Conservation (phyloP, 2,113 vertebrate species). For the Addax nasomaculatus region DNA sequence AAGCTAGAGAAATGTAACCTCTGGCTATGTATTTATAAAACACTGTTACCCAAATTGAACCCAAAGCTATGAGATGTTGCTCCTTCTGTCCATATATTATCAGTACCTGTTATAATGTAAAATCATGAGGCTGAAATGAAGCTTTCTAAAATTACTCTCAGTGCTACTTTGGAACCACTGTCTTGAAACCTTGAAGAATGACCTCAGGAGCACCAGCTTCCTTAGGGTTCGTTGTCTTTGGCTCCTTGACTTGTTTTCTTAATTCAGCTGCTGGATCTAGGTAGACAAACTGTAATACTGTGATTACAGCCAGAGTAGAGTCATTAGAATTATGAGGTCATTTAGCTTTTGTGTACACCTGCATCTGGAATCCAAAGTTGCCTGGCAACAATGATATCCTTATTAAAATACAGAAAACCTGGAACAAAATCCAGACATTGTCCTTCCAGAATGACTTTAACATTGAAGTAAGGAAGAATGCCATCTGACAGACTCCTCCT, state of each 20-base stretch:
- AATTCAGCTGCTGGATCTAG: background rate
- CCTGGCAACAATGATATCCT: conserved; percentile 5
- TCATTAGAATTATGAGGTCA: background rate
- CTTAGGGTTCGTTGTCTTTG: conserved; percentile 9
- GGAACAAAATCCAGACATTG: background rate
- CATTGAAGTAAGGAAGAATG: background rate
- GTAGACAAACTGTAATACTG: background rate
- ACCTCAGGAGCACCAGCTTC: background rate
- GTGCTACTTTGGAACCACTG: background rate
- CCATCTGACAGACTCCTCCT: background rate
- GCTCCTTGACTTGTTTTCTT: background rate
- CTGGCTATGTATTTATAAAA: conserved; percentile 37
- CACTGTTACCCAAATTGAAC: conserved; percentile 25
- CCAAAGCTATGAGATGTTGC: background rate
- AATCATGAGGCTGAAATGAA: background rate
- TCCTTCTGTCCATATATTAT: background rate
- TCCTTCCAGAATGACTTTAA: background rate
- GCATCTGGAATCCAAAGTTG: background rate
- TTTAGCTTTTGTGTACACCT: background rate
- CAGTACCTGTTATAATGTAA: background rate
- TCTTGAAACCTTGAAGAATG: background rate
- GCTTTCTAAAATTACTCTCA: background rate
- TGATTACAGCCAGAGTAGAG: background rate
- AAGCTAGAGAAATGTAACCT: conserved; percentile 45
- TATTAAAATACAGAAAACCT: conserved; percentile 3